Evolutionary conservation across 2,113 vertebrate genomes (phyloP).

Genomic region (Onychostoma macrolepis): DNA sequence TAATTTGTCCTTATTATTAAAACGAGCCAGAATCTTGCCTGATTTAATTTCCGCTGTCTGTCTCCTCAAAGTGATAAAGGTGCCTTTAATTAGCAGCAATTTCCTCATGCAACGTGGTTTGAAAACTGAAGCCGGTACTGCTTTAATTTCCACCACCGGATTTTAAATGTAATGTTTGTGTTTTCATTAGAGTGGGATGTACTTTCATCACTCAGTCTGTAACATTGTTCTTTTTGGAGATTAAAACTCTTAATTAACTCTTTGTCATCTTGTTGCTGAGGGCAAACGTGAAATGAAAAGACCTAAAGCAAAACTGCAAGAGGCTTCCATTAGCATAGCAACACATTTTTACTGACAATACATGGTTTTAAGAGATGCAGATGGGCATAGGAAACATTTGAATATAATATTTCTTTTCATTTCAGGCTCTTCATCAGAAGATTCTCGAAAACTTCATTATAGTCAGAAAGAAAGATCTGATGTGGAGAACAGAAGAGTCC

Average conservation of each 20-base stretch:
- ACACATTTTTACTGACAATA: not conserved
- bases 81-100: constrained; percentile 29
- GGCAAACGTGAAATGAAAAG: constrained; percentile 6
- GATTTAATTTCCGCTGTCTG: constrained; percentile 27
- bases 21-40: not conserved
- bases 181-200: not conserved
- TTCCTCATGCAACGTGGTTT: not conserved
- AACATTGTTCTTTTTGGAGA: not conserved
- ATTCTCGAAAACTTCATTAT: constrained; percentile 87
- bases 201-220: not conserved
- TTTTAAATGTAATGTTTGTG: constrained; percentile 29
- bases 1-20: not conserved
- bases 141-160: constrained; percentile 18
- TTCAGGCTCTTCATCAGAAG: constrained; percentile 86
- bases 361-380: not conserved
- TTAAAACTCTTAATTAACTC: not conserved
- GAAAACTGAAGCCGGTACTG: not conserved
- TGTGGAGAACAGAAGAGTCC: constrained; percentile 82
- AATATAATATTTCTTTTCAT: not conserved
- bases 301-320: not conserved
- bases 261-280: not conserved
- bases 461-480: constrained; percentile 80
- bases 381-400: not conserved
- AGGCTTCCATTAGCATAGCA: not conserved
- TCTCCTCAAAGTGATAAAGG: constrained; percentile 44